Base-by-base conservation (phyloP, 2,113 vertebrate species). In the Ammodytes marinus region DNA sequence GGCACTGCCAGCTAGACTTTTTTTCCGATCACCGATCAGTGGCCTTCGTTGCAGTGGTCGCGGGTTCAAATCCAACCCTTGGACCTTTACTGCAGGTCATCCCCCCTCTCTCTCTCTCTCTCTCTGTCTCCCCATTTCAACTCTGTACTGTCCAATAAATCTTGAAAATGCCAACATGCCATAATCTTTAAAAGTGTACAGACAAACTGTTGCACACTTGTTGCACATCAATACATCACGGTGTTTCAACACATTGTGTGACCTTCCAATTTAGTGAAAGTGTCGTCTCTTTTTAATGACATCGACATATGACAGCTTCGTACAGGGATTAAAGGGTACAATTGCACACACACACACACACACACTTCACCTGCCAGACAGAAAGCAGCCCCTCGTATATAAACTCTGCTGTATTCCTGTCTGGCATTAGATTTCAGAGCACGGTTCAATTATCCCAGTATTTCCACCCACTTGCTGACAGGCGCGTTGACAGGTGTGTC, bases 401-500 rank as follows among this genome's bases (percentile, higher is more conserved):
- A 27, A 27, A 27, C 27, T 27, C 81, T 52, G 71, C 88, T 60
- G 79, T 73, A 90, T 91, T 83, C 82, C 87, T 71, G 79, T 68
- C 83, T 71, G 39, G 80, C 74, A 83, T 88, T 82, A 82, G 84
- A 85, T 88, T 86, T 89, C 76, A 1, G 74, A 77, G 88, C 49
- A 78, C 67, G 19, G 89, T 89, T 93, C 93, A 94, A 95, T 95
- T 94, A 95, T 94, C 88, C 89, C 80, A n/a, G 86, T 82, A 55
- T 86, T 86, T 88, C 84, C 79, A 79, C 79, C 79, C 74, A 73
- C 82, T 77, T 64, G 85, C 93, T 94, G 94, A 93, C 94, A 94
- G 91, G 85, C 84, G 77, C 45, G 93, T 89, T 93, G 95, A 92
- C 93, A 94, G 94, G 89, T 91, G 89, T 91, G 93, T 94, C 92